Evolutionary conservation across 1,140 invertebrate species (phyloP).

Genomic region (Telenomus remus): DNA sequence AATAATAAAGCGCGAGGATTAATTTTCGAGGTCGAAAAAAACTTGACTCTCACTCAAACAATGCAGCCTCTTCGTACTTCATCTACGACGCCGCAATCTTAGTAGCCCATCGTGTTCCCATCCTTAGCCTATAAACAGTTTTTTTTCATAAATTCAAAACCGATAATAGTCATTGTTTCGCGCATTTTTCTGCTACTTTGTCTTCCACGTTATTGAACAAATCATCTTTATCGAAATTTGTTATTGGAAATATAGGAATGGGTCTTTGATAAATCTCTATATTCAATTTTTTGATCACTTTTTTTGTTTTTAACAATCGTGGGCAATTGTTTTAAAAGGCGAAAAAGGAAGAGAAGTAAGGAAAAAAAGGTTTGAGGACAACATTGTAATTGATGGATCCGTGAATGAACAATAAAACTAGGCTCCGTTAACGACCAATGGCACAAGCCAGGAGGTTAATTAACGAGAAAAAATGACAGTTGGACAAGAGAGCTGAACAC

Average conservation of each 20-base stretch:
- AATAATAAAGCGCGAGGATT: conserved; percentile 33
- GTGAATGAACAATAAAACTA: background rate
- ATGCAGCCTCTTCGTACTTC: conserved; percentile 6
- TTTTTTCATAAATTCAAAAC: conserved; percentile 39
- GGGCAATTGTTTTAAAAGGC: conserved; percentile 29
- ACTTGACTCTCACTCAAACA: conserved; percentile 35
- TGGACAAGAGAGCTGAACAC: background rate
- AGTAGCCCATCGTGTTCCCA: conserved; percentile 51
- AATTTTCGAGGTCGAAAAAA: conserved; percentile 47
- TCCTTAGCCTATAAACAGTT: conserved; percentile 37
- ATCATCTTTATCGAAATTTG: conserved; percentile 7
- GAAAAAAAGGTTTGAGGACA: conserved; percentile 3
- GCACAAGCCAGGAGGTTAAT: no score
- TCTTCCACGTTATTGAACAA: conserved; percentile 12
- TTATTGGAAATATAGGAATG: no score
- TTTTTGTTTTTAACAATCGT: conserved; percentile 14
- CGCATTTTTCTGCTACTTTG: conserved; percentile 27
- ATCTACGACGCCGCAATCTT: conserved; percentile 20
- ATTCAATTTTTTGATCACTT: no score
- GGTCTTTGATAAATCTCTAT: no score
- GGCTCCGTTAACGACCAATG: no score
- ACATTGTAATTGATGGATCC: no score
- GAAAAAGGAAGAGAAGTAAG: conserved; percentile 8
- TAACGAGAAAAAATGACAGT: background rate
- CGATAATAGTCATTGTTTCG: conserved; percentile 41